Conservation (phyloP, 2,888 invertebrate genomes). For the Liopterus haemorrhoidalis region DNA sequence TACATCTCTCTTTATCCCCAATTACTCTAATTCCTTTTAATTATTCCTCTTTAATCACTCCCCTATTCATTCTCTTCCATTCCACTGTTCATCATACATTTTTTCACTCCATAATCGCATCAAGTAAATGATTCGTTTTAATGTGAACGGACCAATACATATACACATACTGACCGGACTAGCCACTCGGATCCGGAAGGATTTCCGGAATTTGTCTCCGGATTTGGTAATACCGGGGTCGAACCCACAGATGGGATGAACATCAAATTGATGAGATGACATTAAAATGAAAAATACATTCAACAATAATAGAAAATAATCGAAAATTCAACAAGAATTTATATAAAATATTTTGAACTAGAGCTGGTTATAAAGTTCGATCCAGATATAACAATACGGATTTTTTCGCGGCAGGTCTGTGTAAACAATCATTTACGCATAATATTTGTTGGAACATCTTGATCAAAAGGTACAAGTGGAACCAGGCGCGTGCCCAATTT, state of each 20-base stretch:
- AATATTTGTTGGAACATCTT: no score
- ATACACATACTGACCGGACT: not conserved
- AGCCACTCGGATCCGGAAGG: conserved; percentile 13
- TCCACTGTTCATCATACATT: conserved; percentile 29
- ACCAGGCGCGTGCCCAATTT: no score
- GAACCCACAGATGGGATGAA: not conserved
- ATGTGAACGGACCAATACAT: conserved; percentile 34
- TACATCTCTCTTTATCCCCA: not conserved
- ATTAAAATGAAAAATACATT: conserved; percentile 2
- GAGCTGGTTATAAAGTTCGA: no score
- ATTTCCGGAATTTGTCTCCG: conserved; percentile 25
- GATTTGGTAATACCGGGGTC: conserved; percentile 33
- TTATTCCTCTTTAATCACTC: not conserved
- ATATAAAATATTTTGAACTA: no score
- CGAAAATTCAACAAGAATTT: no score
- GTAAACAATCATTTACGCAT: no score
- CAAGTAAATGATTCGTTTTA: conserved; percentile 47
- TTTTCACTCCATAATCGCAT: conserved; percentile 45
- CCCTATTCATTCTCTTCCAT: not conserved
- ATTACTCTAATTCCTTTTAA: not conserved
- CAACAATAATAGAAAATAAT: no score
- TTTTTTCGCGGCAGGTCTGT: no score
- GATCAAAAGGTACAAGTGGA: no score
- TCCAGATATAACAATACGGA: no score
- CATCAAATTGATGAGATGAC: not conserved